These are phyloP conservation scores for Arion vulgaris DNA, from an alignment of 1,140 invertebrate species.

Conservation along the genomic window DNA sequence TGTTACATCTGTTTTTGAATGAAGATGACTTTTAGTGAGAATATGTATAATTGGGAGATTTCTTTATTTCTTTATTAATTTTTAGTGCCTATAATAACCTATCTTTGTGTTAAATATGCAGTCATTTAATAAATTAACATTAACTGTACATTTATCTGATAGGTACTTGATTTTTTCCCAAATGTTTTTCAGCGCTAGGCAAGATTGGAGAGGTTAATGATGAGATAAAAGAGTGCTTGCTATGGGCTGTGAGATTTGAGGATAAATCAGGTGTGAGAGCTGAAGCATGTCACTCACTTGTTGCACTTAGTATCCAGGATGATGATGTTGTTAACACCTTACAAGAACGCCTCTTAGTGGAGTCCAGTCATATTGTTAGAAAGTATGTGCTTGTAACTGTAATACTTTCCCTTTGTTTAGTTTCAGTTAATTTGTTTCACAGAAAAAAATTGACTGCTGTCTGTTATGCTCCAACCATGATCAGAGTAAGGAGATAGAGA, in stretches of 20 bases:
- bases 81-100: too few species aligned
- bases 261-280: conserved; percentile 66
- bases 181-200: conserved; percentile 69
- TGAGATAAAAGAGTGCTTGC: conserved; percentile 61
- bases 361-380: conserved; percentile 62
- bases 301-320: conserved; percentile 55
- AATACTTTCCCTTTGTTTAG: background rate
- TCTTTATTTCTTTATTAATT: too few species aligned
- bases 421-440: background rate
- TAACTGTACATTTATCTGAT: too few species aligned
- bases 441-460: too few species aligned
- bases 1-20: too few species aligned
- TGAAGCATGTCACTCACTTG: conserved; percentile 69
- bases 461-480: too few species aligned
- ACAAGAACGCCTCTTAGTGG: conserved; percentile 70
- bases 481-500: too few species aligned
- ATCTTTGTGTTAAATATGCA: too few species aligned
- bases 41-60: too few species aligned
- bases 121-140: too few species aligned
- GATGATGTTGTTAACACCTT: conserved; percentile 68
- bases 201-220: conserved; percentile 62
- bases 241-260: conserved; percentile 72
- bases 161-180: too few species aligned
- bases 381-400: conserved; percentile 56
- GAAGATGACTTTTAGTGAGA: too few species aligned